Conservation (phyloP, 2,888 invertebrate genomes). For the Rhingia campestris region DNA sequence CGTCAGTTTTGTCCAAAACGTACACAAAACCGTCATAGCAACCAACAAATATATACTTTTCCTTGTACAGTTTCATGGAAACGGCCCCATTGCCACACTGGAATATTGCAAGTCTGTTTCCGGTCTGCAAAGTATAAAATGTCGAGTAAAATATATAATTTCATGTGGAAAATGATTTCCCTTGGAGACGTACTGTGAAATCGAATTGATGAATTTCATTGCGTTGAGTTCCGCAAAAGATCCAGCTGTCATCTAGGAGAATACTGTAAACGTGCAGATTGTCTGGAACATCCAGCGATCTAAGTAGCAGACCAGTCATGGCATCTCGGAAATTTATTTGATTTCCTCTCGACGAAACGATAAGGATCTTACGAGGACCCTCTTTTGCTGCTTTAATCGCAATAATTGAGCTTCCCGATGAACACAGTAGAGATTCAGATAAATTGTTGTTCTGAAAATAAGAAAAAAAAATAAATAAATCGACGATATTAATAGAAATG, state of each 20-base stretch:
- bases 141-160: background rate
- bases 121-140: slow-evolving; percentile 84
- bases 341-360: slow-evolving; percentile 87
- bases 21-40: slow-evolving; percentile 92
- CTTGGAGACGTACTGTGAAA: slow-evolving; percentile 86
- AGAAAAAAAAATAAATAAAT: background rate
- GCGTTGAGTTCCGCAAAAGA: slow-evolving; percentile 91
- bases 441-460: slow-evolving; percentile 84
- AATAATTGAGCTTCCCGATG: slow-evolving; percentile 87
- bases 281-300: slow-evolving; percentile 85
- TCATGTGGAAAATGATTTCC: background rate
- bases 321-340: slow-evolving; percentile 89
- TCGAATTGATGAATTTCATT: slow-evolving; percentile 89
- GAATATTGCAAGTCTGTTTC: slow-evolving; percentile 85
- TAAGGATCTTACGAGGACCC: slow-evolving; percentile 86
- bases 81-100: slow-evolving; percentile 89
- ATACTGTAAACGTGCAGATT: slow-evolving; percentile 88
- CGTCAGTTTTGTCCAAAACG: slow-evolving; percentile 84
- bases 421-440: slow-evolving; percentile 84
- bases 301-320: slow-evolving; percentile 86
- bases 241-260: slow-evolving; percentile 86
- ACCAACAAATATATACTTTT: slow-evolving; percentile 87
- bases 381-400: slow-evolving; percentile 89
- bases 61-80: slow-evolving; percentile 87
- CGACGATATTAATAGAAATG: background rate